Conservation (phyloP, 2,797 vertebrate genomes). For the Eurystomus glaucurus region DNA sequence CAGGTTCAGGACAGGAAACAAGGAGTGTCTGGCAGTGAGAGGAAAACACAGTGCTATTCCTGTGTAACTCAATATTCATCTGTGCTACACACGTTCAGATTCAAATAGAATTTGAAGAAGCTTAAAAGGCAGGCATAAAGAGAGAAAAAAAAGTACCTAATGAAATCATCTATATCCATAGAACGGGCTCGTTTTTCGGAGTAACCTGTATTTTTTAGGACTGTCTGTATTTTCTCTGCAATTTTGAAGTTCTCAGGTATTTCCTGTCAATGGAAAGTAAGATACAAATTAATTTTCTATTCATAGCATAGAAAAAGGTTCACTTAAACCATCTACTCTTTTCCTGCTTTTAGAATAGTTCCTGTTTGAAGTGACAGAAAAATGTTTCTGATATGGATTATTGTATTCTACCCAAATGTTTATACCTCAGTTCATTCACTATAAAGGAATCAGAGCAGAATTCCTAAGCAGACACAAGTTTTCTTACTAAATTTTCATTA, state of each 20-base stretch:
- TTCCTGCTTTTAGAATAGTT: neutral
- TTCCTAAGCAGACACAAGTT: neutral
- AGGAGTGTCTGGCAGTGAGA: neutral
- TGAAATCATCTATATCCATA: constrained; percentile 98
- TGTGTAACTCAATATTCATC: neutral
- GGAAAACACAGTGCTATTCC: neutral
- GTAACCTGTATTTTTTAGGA: constrained; percentile 90
- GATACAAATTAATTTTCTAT: constrained; percentile 45
- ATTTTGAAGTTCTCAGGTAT: constrained; percentile 94
- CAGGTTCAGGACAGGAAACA: neutral
- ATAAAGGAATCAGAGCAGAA: neutral
- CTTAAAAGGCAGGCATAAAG: neutral
- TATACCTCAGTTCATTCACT: neutral
- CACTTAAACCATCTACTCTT: neutral
- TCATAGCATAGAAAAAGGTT: neutral
- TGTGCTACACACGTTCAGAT: neutral
- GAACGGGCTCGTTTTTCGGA: constrained; percentile 93
- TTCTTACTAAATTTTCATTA: neutral
- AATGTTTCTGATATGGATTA: neutral
- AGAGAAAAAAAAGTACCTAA: constrained; percentile 87
- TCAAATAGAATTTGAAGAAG: neutral
- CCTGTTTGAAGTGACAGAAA: neutral
- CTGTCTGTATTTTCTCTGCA: constrained; percentile 89
- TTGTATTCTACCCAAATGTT: neutral
- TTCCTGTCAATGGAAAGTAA: constrained; percentile 84